A percentile compares a stretch with the other conserved stretches of the same genome.
Evolutionary conservation across 2,113 vertebrate species (phyloP).

Genomic region (Turnix velox): DNA sequence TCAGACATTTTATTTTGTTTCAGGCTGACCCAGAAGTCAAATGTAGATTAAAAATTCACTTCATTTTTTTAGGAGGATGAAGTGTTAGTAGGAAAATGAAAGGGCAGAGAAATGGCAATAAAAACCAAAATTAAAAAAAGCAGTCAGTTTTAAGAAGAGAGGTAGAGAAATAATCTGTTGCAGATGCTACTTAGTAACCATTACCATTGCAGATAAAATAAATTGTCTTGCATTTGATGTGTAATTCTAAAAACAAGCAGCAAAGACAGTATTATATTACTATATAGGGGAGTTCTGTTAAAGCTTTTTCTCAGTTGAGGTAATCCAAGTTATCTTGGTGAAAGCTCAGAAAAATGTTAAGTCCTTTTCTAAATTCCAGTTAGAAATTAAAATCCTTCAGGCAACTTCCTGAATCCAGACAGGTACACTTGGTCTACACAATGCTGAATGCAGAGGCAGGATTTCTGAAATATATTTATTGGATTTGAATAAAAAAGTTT

Average conservation of each 20-base stretch:
- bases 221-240: not conserved
- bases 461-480: not conserved
- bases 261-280: not conserved
- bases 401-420: not conserved
- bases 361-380: not conserved
- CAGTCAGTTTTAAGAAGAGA: not conserved
- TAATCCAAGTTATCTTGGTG: not conserved
- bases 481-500: not conserved
- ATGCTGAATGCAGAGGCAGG: not conserved
- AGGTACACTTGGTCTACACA: not conserved
- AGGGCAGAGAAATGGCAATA: not conserved
- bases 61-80: not conserved
- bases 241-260: not conserved
- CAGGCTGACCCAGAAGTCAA: not conserved
- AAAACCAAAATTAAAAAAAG: rapidly evolving
- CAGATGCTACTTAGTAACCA: not conserved
- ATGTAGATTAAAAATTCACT: not conserved
- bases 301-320: not conserved
- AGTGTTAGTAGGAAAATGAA: not conserved
- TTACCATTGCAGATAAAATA: not conserved
- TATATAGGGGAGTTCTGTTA: not conserved
- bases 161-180: not conserved
- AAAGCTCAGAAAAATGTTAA: not conserved
- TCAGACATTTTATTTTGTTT: not conserved
- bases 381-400: not conserved